A percentile compares a stretch with the other conserved stretches of the same genome.
Evolutionary conservation across 2,113 vertebrate genomes (phyloP).

Genomic region (Plecotus auritus): DNA sequence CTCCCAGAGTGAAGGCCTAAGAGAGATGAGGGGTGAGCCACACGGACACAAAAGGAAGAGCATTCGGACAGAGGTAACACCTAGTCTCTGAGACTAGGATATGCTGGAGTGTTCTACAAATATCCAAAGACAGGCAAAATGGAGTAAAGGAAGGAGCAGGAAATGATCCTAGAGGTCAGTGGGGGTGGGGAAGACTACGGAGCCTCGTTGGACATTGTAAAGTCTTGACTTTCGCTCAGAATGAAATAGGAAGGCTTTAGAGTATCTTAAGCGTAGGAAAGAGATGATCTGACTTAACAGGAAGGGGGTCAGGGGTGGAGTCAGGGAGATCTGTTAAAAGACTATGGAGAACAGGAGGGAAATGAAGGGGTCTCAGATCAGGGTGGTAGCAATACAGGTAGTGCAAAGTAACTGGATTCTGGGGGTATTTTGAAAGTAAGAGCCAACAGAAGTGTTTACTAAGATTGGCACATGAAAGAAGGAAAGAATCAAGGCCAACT

Average conservation of each 20-base stretch:
- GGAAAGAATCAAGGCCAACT: background rate
- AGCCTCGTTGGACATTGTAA: background rate
- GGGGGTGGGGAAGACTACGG: rapidly evolving
- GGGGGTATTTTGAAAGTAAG: background rate
- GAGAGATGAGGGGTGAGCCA: background rate
- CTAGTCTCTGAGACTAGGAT: background rate
- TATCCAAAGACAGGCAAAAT: background rate
- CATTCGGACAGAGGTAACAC: too few species aligned
- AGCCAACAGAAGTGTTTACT: background rate
- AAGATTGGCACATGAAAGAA: background rate
- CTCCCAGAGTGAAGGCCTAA: background rate
- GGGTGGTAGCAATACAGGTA: background rate
- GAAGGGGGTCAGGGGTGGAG: background rate
- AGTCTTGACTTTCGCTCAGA: background rate
- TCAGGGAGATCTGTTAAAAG: background rate
- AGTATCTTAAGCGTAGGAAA: background rate
- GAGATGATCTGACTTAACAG: background rate
- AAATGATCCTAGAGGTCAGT: background rate
- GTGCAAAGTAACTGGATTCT: background rate
- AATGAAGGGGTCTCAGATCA: background rate
- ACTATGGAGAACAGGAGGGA: background rate
- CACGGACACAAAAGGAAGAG: too few species aligned
- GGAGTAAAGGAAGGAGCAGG: background rate
- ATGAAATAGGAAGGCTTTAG: background rate
- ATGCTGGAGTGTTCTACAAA: background rate